Evolutionary conservation across 2,888 invertebrate genomes (phyloP).

Genomic region (Cataglyphis albicans): DNA sequence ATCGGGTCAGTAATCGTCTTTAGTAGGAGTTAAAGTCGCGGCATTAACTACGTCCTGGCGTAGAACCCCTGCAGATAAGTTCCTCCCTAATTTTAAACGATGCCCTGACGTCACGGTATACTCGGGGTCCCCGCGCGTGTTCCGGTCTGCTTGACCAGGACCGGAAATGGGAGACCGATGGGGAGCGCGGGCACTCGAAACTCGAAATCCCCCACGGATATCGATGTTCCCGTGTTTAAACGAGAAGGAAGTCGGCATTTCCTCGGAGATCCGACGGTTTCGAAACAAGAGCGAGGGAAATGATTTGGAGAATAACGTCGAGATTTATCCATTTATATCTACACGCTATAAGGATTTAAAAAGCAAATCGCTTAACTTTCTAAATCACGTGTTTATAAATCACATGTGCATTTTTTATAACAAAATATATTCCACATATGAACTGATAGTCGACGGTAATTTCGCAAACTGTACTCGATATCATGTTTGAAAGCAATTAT

Average conservation of each 20-base stretch:
- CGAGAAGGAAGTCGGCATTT: slow-evolving; percentile 68
- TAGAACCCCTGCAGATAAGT: slow-evolving; percentile 78
- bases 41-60: slow-evolving; percentile 76
- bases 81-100: slow-evolving; percentile 73
- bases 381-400: not conserved
- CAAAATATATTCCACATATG: not conserved
- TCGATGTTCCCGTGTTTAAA: slow-evolving; percentile 71
- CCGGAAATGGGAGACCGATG: slow-evolving; percentile 71
- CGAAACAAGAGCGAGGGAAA: slow-evolving; percentile 14
- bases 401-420: not conserved
- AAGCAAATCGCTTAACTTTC: not conserved
- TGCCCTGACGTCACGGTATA: slow-evolving; percentile 70
- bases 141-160: slow-evolving; percentile 73
- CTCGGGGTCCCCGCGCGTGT: slow-evolving; percentile 63
- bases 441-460: not conserved
- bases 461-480: not conserved
- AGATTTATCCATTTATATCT: slow-evolving; percentile 10
- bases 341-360: not conserved
- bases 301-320: slow-evolving; percentile 21
- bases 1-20: slow-evolving; percentile 77
- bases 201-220: slow-evolving; percentile 76
- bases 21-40: slow-evolving; percentile 62
- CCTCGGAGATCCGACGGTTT: slow-evolving; percentile 59
- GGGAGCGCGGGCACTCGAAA: slow-evolving; percentile 65
- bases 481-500: slow-evolving; percentile 3